A percentile compares a stretch with the other conserved stretches of the same genome.
Evolutionary conservation across 2,888 invertebrate species (phyloP).

Genomic region (Tryphoninae sp.): DNA sequence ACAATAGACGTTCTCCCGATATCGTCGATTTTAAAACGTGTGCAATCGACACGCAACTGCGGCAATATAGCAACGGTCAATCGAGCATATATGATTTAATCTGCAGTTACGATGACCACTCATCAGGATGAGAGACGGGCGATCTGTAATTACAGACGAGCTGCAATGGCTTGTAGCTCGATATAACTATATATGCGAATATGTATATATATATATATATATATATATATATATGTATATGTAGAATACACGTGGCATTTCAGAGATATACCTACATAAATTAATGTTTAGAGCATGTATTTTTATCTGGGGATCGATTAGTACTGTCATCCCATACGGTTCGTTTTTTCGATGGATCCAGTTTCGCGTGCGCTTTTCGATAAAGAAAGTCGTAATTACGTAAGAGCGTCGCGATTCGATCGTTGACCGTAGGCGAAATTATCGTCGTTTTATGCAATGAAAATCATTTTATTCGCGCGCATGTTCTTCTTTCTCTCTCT

Average conservation of each 20-base stretch:
- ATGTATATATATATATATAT: neutral
- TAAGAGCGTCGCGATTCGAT: conserved; percentile 2
- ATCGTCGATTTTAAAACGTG: conserved; percentile 16
- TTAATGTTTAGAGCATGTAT: conserved; percentile 28
- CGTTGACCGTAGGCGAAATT: too few species aligned
- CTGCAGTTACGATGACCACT: conserved; percentile 40
- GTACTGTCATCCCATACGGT: neutral
- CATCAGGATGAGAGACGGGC: conserved; percentile 28
- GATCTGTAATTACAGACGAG: conserved; percentile 54
- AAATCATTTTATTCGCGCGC: too few species aligned
- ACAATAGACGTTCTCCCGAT: neutral
- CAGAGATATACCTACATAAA: conserved; percentile 25
- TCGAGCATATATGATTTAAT: conserved; percentile 56
- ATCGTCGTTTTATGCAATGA: too few species aligned
- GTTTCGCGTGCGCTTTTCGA: conserved; percentile 40
- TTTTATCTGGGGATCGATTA: conserved; percentile 23
- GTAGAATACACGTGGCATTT: conserved; percentile 26
- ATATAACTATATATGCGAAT: conserved; percentile 7
- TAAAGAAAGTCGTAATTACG: conserved; percentile 45
- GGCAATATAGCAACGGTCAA: conserved; percentile 45
- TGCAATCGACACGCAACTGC: conserved; percentile 28
- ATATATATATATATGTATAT: neutral
- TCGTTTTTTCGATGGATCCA: conserved; percentile 34
- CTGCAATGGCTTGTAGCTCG: neutral
- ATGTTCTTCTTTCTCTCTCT: too few species aligned